phyloP scores from a whole-genome alignment of 2,113 vertebrate genomes.

The Columba livia region DNA sequence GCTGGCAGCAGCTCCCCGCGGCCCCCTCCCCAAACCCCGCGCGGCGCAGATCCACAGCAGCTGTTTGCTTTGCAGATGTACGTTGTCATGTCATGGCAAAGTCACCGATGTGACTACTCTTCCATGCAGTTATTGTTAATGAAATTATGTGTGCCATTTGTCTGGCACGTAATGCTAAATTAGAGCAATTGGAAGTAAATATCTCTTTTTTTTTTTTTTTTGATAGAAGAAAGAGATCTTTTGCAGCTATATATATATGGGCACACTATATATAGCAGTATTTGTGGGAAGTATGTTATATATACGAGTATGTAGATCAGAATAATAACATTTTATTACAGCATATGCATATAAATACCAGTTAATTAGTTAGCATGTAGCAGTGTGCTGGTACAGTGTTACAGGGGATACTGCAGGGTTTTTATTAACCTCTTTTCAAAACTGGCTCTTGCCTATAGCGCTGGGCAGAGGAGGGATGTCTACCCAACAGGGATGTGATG shows the following conservation, averaged over 20 bases:
- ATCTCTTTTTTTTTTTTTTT: background rate
- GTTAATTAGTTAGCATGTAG: background rate
- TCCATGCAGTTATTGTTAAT: background rate
- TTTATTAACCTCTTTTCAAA: background rate
- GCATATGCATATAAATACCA: background rate
- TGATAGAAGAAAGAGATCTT: background rate
- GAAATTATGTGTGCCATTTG: background rate
- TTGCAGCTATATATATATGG: rapidly evolving
- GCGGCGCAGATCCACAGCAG: background rate
- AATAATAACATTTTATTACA: background rate
- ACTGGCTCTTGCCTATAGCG: background rate
- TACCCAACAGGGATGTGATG: background rate
- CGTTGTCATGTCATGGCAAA: conserved; percentile 11
- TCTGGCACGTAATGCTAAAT: background rate
- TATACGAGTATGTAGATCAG: background rate
- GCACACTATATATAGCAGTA: background rate
- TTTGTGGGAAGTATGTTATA: background rate
- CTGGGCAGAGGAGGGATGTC: background rate
- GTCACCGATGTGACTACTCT: background rate
- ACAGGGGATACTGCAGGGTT: background rate
- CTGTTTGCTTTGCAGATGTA: conserved; percentile 6
- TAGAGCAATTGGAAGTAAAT: background rate
- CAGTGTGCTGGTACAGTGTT: background rate
- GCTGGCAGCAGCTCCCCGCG: background rate
- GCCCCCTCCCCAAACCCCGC: background rate